Evolutionary conservation across 2,797 vertebrate genomes (phyloP).

Genomic region (Falco peregrinus): DNA sequence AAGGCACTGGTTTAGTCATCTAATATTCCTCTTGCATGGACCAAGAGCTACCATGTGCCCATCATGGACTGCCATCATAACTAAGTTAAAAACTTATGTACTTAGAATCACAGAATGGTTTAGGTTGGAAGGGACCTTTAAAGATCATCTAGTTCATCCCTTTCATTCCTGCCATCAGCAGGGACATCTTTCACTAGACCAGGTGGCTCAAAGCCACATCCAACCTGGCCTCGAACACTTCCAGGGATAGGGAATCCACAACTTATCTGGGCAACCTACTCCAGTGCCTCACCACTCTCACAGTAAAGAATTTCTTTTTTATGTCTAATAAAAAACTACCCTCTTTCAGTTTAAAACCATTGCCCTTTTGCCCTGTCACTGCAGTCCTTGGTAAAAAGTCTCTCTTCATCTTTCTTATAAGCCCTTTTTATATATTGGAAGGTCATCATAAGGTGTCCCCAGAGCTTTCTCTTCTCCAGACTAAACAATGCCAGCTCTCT

Average conservation of each 20-base stretch:
- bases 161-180: background rate
- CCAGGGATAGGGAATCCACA: background rate
- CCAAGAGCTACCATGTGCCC: background rate
- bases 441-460: fast-evolving
- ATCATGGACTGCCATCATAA: background rate
- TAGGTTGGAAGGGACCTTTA: background rate
- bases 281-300: background rate
- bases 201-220: background rate
- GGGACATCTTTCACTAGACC: background rate
- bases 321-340: background rate
- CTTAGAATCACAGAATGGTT: background rate
- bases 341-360: background rate
- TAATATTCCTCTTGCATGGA: background rate
- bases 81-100: background rate
- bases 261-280: background rate
- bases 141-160: background rate
- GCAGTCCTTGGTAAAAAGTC: background rate
- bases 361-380: background rate
- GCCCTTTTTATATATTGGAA: background rate
- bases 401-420: background rate
- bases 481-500: background rate
- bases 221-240: background rate
- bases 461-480: background rate
- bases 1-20: background rate
- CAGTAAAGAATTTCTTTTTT: background rate